Base-by-base conservation (phyloP, 2,888 invertebrate genomes). In the Eupelmus urozonus region DNA sequence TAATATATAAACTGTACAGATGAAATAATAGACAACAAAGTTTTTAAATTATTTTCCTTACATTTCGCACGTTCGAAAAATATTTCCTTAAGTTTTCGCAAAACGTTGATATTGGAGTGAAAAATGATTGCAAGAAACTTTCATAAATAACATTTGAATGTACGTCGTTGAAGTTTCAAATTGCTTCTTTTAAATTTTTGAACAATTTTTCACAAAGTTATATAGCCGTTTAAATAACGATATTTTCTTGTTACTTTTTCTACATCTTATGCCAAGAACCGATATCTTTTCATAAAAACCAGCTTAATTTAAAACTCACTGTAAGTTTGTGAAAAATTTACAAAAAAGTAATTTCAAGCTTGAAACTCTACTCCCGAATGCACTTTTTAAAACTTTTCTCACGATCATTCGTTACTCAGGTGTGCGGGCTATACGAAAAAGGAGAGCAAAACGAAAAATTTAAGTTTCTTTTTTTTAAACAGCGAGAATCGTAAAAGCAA, bases 321-420 rank as follows among this genome's bases (percentile, higher is more conserved):
- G 57, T 45, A 69, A 70, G 27, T 59, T 57, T 59, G 25, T 18
- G 34, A 70, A 70, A 70, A 70, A 18, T 53, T 70, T 70, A 27
- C 18, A 27, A 59, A 65, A 70, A 70, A 71, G 70, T 65, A 71
- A 70, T 57, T 65, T 65, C 40, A 40, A 49, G 42, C 51, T 65
- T 34, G 60, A 62, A 45, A 23, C 40, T 45, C 69, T 70, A 45
- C 45, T 29, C 34, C 27, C 59, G 9, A 70, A 70, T 57, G 45
- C 29, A 25, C 57, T 57, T 57, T 27, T 42, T 11, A 13, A 51
- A 70, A 70, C 45, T 57, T 57, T 70, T 45, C 27, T 25, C 16
- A 18, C 27, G 27, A 59, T 70, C 59, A 40, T 69, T 42, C 53
- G 16, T 55, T 25, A 42, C 40, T 23, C 34, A 4, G 29, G 34